Percentiles rank a stretch among this genome's conserved stretches.
These are phyloP conservation scores for Drosophila albomicans DNA, from an alignment of 1,140 invertebrate genomes.

Conservation along the genomic window DNA sequence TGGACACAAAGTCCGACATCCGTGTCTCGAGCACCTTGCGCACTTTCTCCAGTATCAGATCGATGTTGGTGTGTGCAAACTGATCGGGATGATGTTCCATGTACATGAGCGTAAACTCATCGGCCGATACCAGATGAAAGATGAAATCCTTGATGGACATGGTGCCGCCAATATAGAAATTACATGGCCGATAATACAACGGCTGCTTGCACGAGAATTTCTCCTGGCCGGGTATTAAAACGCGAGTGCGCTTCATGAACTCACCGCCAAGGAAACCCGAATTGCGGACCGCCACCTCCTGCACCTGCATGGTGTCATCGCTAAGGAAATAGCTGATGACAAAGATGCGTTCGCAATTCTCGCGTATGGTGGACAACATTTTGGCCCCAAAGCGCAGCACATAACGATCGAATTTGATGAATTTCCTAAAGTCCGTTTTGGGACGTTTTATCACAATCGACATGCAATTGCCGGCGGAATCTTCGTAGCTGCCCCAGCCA, in stretches of 20 bases:
- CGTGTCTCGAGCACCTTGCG: constrained; percentile 85
- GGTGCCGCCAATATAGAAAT: constrained; percentile 93
- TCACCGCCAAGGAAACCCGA: constrained; percentile 89
- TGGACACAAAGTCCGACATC: constrained; percentile 53
- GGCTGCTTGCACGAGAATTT: constrained; percentile 89
- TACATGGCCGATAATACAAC: constrained; percentile 89
- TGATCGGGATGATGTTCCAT: constrained; percentile 93
- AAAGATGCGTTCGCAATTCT: constrained; percentile 90
- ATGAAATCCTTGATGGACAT: constrained; percentile 91
- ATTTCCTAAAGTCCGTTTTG: constrained; percentile 92
- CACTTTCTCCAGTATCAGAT: constrained; percentile 90
- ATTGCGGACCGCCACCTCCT: constrained; percentile 91
- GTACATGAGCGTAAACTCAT: constrained; percentile 94
- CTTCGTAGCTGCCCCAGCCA: constrained; percentile 94
- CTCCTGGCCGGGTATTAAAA: constrained; percentile 91
- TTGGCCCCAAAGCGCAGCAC: constrained; percentile 91
- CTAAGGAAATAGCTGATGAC: constrained; percentile 92
- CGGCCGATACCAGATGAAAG: constrained; percentile 92
- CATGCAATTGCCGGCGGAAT: constrained; percentile 94
- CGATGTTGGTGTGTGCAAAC: constrained; percentile 89
- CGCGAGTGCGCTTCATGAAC: constrained; percentile 88
- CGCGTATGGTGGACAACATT: constrained; percentile 90
- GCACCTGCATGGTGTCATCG: constrained; percentile 94
- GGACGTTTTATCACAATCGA: constrained; percentile 91
- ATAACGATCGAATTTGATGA: constrained; percentile 91